phyloP scores from a whole-genome alignment of 1,140 invertebrate species.

The Eueides isabella region DNA sequence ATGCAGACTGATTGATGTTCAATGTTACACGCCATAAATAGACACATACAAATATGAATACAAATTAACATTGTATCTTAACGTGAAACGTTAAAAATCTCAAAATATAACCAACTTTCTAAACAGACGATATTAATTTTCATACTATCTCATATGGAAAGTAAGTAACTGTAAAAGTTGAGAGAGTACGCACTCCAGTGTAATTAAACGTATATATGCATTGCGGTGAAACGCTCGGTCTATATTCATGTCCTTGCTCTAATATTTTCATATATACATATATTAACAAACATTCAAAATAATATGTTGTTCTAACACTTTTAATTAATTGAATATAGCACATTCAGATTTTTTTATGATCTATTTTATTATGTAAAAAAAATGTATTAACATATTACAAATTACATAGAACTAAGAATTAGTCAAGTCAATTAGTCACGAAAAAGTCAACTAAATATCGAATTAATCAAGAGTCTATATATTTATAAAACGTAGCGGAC shows the following conservation, averaged over 20 bases:
- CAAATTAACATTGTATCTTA: too few species aligned
- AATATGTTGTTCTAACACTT: too few species aligned
- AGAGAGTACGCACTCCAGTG: background rate
- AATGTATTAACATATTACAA: too few species aligned
- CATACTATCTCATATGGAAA: background rate
- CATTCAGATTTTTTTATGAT: too few species aligned
- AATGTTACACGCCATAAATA: background rate
- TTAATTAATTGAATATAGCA: too few species aligned
- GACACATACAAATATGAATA: too few species aligned
- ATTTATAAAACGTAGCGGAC: too few species aligned
- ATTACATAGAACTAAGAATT: too few species aligned
- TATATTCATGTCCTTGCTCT: background rate
- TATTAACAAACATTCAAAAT: background rate
- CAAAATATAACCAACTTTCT: background rate
- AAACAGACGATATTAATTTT: background rate
- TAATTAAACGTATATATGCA: background rate
- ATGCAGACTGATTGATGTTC: background rate
- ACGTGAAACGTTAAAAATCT: background rate
- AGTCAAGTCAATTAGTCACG: too few species aligned
- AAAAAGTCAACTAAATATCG: too few species aligned
- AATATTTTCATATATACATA: background rate
- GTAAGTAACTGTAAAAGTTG: conserved; percentile 1
- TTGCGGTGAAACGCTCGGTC: background rate
- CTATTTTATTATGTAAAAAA: too few species aligned
- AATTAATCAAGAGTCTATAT: too few species aligned